Conservation (phyloP, 2,113 vertebrate species). For the Leptobrachium ailaonicum region DNA sequence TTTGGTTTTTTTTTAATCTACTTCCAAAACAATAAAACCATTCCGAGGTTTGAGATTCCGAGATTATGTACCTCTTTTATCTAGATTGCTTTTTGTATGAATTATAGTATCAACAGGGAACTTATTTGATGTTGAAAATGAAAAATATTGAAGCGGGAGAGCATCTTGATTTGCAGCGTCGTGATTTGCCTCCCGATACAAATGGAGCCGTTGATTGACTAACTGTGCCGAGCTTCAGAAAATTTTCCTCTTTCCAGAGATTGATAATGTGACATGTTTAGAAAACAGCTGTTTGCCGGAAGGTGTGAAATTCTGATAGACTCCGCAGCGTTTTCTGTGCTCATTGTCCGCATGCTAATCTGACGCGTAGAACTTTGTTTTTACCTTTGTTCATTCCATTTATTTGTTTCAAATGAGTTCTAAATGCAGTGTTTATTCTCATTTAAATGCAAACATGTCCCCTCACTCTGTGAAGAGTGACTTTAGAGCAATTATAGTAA, state of each 20-base stretch:
- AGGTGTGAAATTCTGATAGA: conserved; percentile 25
- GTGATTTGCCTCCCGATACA: conserved; percentile 42
- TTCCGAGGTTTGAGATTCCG: conserved; percentile 52
- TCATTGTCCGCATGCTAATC: conserved; percentile 40
- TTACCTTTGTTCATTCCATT: background rate
- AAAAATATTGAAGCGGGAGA: conserved; percentile 47
- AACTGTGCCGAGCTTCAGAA: conserved; percentile 31
- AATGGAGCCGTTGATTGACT: conserved; percentile 47
- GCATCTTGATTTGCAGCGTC: conserved; percentile 40
- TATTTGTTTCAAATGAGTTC: conserved; percentile 25
- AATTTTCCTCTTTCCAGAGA: conserved; percentile 34
- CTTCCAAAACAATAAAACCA: conserved; percentile 57
- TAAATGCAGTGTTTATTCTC: background rate
- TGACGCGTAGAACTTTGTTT: conserved; percentile 10
- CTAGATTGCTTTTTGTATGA: conserved; percentile 56
- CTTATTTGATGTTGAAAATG: conserved; percentile 51
- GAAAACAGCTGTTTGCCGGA: conserved; percentile 35
- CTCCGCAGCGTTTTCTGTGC: conserved; percentile 4
- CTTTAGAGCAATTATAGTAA: background rate
- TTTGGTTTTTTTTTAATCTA: conserved; percentile 51
- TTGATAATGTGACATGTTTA: conserved; percentile 50
- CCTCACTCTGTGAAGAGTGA: background rate
- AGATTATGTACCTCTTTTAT: conserved; percentile 57
- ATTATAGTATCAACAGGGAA: conserved; percentile 55
- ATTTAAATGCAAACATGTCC: background rate